A percentile compares a stretch with the other conserved stretches of the same genome.
Conservation (phyloP, 1,140 invertebrate species). For the Physella acuta region DNA sequence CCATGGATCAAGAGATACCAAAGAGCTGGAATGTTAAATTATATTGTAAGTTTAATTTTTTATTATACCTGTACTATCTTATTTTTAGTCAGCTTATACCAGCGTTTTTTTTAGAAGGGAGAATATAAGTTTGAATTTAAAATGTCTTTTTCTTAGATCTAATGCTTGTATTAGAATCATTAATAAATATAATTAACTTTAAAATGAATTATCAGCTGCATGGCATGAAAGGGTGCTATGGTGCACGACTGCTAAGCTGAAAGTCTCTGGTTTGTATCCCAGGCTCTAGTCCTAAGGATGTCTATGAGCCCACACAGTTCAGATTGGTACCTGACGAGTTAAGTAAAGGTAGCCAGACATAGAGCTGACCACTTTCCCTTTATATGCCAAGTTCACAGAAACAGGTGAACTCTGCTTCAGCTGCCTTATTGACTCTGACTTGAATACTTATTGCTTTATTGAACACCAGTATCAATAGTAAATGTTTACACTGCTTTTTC, state of each 20-base stretch:
- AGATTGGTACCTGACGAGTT: no score
- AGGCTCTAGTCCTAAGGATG: no score
- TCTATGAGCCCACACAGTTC: no score
- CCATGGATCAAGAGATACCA: constrained; percentile 45
- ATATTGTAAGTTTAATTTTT: constrained; percentile 37
- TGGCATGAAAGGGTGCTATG: no score
- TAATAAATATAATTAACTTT: no score
- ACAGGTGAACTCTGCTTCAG: background rate
- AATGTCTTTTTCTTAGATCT: no score
- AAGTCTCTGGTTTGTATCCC: no score
- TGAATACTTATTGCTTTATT: background rate
- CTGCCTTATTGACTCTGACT: background rate
- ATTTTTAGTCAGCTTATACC: background rate
- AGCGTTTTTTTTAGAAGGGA: background rate
- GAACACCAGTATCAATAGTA: background rate
- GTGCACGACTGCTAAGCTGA: no score
- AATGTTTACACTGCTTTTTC: background rate
- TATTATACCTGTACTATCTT: background rate
- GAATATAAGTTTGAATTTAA: background rate
- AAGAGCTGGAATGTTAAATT: constrained; percentile 35
- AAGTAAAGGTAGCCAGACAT: background rate
- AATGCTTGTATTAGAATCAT: no score
- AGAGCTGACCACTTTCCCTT: background rate
- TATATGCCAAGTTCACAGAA: background rate
- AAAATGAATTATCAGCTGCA: no score